A percentile compares a stretch with the other conserved stretches of the same genome.
These are phyloP conservation scores for Rhingia campestris DNA, from an alignment of 2,888 invertebrate species.

Conservation along the genomic window DNA sequence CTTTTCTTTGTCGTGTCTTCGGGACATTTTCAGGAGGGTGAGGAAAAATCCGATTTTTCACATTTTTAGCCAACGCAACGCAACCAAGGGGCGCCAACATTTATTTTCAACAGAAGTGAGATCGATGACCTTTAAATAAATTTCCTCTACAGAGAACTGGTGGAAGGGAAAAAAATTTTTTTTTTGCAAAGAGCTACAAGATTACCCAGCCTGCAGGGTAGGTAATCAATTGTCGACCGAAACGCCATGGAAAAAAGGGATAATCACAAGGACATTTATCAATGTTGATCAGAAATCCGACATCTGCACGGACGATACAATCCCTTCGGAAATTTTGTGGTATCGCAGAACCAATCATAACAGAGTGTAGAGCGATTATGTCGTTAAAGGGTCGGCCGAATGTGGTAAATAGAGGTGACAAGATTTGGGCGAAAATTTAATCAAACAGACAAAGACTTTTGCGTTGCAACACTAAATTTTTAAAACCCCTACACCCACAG, in stretches of 20 bases:
- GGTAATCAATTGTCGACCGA: constrained; percentile 69
- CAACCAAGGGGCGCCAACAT: background rate
- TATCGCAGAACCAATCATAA: no score
- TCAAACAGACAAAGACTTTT: no score
- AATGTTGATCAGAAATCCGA: constrained; percentile 60
- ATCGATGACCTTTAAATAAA: constrained; percentile 71
- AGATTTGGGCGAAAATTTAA: no score
- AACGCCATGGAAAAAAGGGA: constrained; percentile 48
- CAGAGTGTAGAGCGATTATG: no score
- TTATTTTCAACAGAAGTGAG: background rate
- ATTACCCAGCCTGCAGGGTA: constrained; percentile 51
- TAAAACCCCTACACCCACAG: background rate
- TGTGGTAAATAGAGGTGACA: no score
- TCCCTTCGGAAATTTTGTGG: no score
- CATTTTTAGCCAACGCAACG: constrained; percentile 56
- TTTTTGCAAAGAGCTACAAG: constrained; percentile 33
- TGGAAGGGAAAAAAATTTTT: constrained; percentile 25
- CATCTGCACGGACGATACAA: no score
- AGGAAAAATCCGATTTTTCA: constrained; percentile 49
- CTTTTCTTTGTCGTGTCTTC: background rate
- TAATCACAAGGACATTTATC: constrained; percentile 65
- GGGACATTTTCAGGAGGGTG: constrained; percentile 31
- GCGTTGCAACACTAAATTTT: no score
- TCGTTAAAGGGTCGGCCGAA: no score
- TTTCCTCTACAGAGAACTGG: constrained; percentile 27